phyloP scores from a whole-genome alignment of 2,797 vertebrate species.

The Acanthopagrus latus region DNA sequence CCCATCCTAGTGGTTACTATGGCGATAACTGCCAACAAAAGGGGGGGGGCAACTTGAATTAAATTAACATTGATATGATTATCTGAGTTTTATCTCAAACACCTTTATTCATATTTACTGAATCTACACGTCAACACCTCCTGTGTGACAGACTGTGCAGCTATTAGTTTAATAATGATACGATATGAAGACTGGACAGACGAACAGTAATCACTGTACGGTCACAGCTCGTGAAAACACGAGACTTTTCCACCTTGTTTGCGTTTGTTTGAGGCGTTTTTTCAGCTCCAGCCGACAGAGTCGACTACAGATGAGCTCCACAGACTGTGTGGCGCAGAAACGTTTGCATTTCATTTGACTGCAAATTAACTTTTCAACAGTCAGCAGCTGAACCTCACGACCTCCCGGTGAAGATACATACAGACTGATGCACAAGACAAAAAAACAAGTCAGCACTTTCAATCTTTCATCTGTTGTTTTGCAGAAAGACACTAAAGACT shows the following conservation, averaged over 20 bases:
- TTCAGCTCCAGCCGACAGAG: neutral
- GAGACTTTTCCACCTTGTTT: too few relatives aligned
- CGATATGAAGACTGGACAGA: neutral
- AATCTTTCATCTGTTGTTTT: too few relatives aligned
- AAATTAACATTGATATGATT: neutral
- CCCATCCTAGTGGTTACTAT: constrained; percentile 40
- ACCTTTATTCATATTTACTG: neutral
- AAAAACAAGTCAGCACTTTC: too few relatives aligned
- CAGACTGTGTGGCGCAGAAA: neutral
- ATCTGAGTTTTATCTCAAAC: neutral
- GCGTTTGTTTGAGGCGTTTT: neutral
- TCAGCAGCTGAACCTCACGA: neutral
- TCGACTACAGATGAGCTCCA: neutral
- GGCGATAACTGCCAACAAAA: constrained; percentile 23
- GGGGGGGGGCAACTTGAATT: too few relatives aligned
- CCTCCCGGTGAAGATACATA: neutral
- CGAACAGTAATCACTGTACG: neutral
- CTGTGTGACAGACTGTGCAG: neutral
- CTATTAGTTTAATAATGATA: neutral
- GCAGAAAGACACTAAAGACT: too few relatives aligned
- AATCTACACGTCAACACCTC: neutral
- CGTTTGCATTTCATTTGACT: neutral
- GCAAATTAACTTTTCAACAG: too few relatives aligned
- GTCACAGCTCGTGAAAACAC: neutral
- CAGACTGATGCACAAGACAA: too few relatives aligned